Evolutionary conservation across 1,140 invertebrate genomes (phyloP), one percentile per base, ranked within the genome.

Genomic region (Prorops nasuta): DNA sequence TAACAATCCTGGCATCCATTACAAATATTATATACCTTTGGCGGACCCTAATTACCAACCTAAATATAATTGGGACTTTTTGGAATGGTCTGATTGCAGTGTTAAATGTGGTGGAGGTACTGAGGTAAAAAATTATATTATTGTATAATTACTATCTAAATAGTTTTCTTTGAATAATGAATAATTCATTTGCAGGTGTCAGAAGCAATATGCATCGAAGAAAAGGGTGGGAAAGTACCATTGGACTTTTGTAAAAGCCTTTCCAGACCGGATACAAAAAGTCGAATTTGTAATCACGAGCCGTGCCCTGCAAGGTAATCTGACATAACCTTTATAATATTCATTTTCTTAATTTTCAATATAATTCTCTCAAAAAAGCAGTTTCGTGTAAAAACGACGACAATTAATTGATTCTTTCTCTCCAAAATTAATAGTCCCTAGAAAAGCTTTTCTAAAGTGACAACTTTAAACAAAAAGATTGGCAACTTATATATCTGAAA

Each of bases 31-130:
- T 16, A 56, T 71, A 36, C 58, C 49, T 15, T 49, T 63, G 3
- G 15, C 45, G 10, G 63, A 67, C 48, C 32, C 50, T 2, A 47
- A 55, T 3, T 73, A 75, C 41, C 53, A 48, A 3, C 74, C 79
- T 2, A 68, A 63, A 36, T 81, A 80, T 40, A 58, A 73, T 14
- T 81, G 80, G 80, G 80, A 82, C 44, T 74, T 77, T 41, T 45
- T 71, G 0, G 76, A 80, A 35, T 82, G 74, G 72, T 57, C 51
- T 2, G 54, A 66, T 3, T 82, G 80, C 49, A 62, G 55, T 9
- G 76, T 56, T 3, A 67, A 65, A 40, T 82, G 80, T 55, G 79
- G 72, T 2, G 77, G 79, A 16, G 79, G 80, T 6, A 71, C 69
- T 20, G 66, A 58, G 69, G 63, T 69, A 55, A 34, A 20, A 50